Evolutionary conservation across 2,797 vertebrate species (phyloP), one percentile per base, ranked within the genome.

Genomic region (Chaetodon trifasciatus): DNA sequence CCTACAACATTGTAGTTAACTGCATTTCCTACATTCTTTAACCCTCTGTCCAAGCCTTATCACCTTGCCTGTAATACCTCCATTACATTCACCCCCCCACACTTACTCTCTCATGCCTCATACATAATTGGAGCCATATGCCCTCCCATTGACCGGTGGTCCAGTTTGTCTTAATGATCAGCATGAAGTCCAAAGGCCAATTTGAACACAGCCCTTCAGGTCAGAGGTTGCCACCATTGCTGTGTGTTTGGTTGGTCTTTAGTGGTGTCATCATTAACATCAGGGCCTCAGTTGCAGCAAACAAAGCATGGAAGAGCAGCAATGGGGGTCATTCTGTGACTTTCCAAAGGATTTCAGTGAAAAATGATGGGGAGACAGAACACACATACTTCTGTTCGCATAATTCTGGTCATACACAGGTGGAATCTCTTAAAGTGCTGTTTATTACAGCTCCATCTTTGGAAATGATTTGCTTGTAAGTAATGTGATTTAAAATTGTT

Each of bases 171-270:
- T 89, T 84, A 68, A 84, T 87, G 76, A 83, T 90, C 88, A 86
- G 78, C 86, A 86, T 79, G 64, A 83, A 80, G 80, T 73, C 68
- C 71, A 86, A 76, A 90, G 92, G 92, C 92, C 92, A 89, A 70
- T 70, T 74, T 89, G 81, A 93, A 82, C 83, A 91, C 82, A 93
- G 91, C 86, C 86, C 74, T 57, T 50, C 1, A 44, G 72, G 78
- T 93, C 87, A 93, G 85, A 90, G 92, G 93, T 94, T 90, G 91
- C 65, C 78, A 88, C 71, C 82, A 85, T 55, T 42, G 71, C 74
- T 86, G 90, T 88, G 85, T 82, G 84, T 90, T 86, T 91, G 85
- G 92, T 92, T 90, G 85, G 85, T 77, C 46, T 83, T 76, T 91
- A 90, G 84, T 65, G 81, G 80, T 90, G 78, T 78, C 37, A 21